A percentile compares a stretch with the other conserved stretches of the same genome.
phyloP scores from a whole-genome alignment of 2,888 invertebrate genomes.

The Pachliopta kotzebuea region DNA sequence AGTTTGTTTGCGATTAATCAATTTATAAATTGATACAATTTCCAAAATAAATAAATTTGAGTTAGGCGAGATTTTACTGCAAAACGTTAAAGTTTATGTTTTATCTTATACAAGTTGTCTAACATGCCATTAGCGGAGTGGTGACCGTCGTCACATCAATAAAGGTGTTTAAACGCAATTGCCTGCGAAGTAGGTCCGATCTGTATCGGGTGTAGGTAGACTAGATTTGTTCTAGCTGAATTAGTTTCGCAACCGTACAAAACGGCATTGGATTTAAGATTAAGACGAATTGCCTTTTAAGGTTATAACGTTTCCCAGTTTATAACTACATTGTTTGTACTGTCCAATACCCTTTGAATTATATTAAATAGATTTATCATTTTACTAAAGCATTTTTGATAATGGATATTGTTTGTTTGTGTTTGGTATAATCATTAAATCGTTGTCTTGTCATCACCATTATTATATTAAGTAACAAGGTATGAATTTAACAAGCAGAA shows the following conservation, averaged over 20 bases:
- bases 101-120: constrained; percentile 34
- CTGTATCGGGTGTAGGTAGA: constrained; percentile 33
- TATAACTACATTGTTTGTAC: no score
- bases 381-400: no score
- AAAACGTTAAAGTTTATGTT: constrained; percentile 26
- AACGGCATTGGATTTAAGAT: constrained; percentile 24
- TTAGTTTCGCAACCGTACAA: constrained; percentile 31
- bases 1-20: no score
- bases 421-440: no score
- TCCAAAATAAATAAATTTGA: no score
- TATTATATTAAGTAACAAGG: no score
- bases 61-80: not conserved
- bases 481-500: no score
- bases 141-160: constrained; percentile 40
- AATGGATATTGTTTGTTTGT: no score
- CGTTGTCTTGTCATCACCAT: no score
- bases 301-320: constrained; percentile 7
- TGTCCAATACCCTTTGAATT: no score
- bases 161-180: constrained; percentile 35
- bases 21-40: no score
- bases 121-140: constrained; percentile 36
- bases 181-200: constrained; percentile 18
- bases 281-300: constrained; percentile 22
- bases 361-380: no score
- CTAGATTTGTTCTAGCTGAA: constrained; percentile 31